Evolutionary conservation across 2,113 vertebrate species (phyloP).

Genomic region (Prunella fulvescens): DNA sequence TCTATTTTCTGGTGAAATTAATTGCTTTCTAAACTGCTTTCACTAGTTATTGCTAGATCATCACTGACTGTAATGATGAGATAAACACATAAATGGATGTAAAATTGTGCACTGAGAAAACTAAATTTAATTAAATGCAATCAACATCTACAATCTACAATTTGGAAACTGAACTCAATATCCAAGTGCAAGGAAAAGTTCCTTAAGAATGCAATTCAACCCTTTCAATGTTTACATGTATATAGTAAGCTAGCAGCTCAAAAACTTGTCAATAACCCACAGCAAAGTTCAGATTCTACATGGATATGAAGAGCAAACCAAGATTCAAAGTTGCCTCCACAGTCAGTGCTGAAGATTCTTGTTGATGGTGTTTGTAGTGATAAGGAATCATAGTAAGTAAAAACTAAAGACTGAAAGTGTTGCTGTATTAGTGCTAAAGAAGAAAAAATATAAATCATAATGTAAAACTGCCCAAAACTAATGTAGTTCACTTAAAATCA

Average conservation of each 20-base stretch:
- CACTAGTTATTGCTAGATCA: background rate
- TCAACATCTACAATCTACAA: background rate
- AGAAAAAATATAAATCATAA: background rate
- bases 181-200: background rate
- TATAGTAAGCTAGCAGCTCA: background rate
- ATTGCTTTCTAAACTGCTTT: background rate
- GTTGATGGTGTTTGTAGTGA: background rate
- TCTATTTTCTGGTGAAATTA: background rate
- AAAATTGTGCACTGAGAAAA: background rate
- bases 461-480: background rate
- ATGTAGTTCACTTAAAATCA: background rate
- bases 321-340: background rate
- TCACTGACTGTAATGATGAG: background rate
- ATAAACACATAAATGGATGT: background rate
- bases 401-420: background rate
- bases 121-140: background rate
- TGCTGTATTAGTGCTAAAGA: background rate
- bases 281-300: background rate
- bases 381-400: background rate
- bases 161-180: background rate
- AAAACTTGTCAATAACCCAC: background rate
- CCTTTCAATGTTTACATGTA: background rate
- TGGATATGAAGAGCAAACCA: background rate
- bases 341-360: background rate
- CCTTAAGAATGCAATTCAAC: background rate